phyloP scores from a whole-genome alignment of 2,797 vertebrate genomes.

The Coregonus ussuriensis region DNA sequence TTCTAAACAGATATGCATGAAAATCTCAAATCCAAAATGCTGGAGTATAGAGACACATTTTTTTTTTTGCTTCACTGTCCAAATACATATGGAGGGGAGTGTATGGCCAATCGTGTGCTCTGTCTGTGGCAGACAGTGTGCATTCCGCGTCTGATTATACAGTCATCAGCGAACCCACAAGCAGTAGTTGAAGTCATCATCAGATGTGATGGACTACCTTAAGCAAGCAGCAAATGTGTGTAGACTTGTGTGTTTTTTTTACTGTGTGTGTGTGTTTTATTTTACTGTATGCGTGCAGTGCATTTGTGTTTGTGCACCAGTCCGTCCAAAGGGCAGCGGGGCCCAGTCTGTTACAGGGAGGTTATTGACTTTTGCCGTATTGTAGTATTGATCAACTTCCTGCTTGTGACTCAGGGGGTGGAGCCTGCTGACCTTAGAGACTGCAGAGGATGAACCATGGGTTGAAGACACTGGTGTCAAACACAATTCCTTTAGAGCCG shows the following conservation, averaged over 20 bases:
- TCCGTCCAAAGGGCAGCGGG: neutral
- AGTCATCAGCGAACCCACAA: neutral
- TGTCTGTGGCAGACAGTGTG: neutral
- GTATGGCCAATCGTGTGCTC: neutral
- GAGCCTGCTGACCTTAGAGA: neutral
- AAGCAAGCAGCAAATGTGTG: neutral
- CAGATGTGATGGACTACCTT: neutral
- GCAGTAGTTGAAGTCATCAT: neutral
- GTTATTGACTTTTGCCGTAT: neutral
- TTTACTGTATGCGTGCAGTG: neutral
- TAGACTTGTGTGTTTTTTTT: neutral
- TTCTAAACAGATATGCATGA: neutral
- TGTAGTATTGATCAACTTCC: neutral
- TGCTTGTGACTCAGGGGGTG: neutral
- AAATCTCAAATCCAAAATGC: neutral
- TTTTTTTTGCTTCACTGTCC: neutral
- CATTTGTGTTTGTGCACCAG: neutral
- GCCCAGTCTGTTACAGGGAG: neutral
- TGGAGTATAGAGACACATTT: neutral
- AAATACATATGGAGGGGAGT: neutral
- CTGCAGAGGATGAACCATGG: neutral
- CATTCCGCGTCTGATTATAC: neutral
- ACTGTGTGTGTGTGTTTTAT: too few relatives aligned
- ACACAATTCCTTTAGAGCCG: neutral
- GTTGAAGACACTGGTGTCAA: neutral